Conservation (phyloP, 2,113 vertebrate genomes). For the Vidua chalybeata region DNA sequence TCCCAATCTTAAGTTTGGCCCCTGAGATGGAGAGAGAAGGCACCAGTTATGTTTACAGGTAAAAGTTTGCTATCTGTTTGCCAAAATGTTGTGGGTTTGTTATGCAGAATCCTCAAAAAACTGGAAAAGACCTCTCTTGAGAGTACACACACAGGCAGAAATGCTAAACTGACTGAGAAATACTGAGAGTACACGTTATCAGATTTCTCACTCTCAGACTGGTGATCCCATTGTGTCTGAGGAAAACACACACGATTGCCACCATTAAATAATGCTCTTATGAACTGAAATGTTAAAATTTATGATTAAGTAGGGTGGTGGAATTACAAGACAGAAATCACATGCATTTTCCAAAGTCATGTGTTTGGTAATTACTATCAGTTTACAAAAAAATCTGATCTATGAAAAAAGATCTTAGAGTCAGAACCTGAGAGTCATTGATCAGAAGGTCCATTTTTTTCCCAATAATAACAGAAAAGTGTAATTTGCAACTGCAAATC, state of each 20-base stretch:
- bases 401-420: not conserved
- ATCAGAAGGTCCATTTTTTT: not conserved
- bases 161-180: not conserved
- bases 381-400: not conserved
- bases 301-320: not conserved
- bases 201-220: not conserved
- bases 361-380: not conserved
- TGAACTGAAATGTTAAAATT: not conserved
- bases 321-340: not conserved
- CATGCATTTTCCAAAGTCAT: not conserved
- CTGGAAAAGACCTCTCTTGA: not conserved
- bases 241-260: not conserved
- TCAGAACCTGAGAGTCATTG: not conserved
- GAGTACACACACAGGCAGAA: not conserved
- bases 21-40: not conserved
- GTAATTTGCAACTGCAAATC: not conserved
- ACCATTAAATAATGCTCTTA: not conserved
- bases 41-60: not conserved
- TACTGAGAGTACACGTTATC: not conserved
- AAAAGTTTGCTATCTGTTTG: not conserved
- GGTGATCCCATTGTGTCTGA: not conserved
- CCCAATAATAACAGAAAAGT: not conserved
- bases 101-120: not conserved
- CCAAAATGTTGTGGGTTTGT: not conserved
- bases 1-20: not conserved